Percentiles rank a stretch among this genome's conserved stretches.
phyloP scores from a whole-genome alignment of 2,888 invertebrate genomes.

The Polydrusus pterygomalis region DNA sequence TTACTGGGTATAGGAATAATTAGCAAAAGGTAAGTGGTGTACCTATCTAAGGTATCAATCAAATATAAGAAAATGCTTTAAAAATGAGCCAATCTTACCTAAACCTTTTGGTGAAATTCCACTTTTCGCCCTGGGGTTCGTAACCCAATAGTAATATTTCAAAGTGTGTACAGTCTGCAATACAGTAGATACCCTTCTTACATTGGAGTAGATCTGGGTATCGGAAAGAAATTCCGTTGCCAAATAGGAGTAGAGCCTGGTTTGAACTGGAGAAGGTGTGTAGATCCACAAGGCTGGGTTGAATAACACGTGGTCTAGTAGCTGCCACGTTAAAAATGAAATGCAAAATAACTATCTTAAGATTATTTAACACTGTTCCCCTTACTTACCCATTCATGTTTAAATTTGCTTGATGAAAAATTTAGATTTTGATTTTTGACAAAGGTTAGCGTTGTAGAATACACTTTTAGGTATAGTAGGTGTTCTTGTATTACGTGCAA shows the following conservation, averaged over 20 bases:
- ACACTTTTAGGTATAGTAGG: background rate
- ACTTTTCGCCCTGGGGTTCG: slow-evolving; percentile 95
- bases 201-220: slow-evolving; percentile 97
- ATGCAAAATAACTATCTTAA: slow-evolving; percentile 91
- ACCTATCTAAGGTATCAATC: too few relatives aligned
- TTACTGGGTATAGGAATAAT: too few relatives aligned
- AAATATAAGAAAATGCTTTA: too few relatives aligned
- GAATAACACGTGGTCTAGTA: slow-evolving; percentile 99
- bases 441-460: background rate
- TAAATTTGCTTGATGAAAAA: background rate
- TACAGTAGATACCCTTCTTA: slow-evolving; percentile 96
- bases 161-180: slow-evolving; percentile 98
- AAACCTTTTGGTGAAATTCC: slow-evolving; percentile 96
- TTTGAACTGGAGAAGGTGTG: slow-evolving; percentile 96
- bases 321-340: slow-evolving; percentile 94
- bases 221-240: slow-evolving; percentile 99
- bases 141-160: slow-evolving; percentile 99
- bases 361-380: slow-evolving; percentile 75
- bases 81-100: slow-evolving; percentile 75
- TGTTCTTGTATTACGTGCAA: slow-evolving; percentile 7
- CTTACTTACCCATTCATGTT: slow-evolving; percentile 72
- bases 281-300: slow-evolving; percentile 99
- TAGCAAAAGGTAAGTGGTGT: too few relatives aligned
- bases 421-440: slow-evolving; percentile 2
- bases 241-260: slow-evolving; percentile 96